phyloP scores from a whole-genome alignment of 2,113 vertebrate genomes.

The Pterocles burchelli region DNA sequence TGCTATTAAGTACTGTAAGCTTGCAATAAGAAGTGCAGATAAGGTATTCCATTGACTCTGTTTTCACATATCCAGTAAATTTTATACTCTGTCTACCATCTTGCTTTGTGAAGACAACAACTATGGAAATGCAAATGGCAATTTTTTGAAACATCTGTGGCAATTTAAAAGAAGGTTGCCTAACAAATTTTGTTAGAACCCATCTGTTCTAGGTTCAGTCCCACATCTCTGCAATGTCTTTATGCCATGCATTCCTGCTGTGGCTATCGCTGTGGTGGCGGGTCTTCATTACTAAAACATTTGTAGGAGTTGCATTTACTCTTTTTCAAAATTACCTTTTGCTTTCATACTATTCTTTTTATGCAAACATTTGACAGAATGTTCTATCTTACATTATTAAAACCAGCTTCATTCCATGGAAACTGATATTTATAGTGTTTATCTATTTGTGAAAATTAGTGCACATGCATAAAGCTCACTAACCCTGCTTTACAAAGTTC shows the following conservation, averaged over 20 bases:
- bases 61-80: background rate
- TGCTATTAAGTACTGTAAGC: background rate
- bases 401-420: background rate
- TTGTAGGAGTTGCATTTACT: background rate
- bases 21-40: background rate
- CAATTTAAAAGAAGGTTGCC: background rate
- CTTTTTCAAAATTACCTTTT: background rate
- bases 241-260: background rate
- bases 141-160: background rate
- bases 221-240: background rate
- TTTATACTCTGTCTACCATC: background rate
- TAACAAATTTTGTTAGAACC: background rate
- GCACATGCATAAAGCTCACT: background rate
- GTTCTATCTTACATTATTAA: background rate
- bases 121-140: background rate
- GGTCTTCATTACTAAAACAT: background rate
- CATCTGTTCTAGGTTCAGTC: background rate
- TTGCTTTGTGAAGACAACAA: background rate
- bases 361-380: background rate
- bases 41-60: background rate
- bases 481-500: background rate
- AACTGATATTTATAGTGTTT: background rate
- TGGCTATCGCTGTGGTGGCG: background rate
- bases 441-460: background rate
- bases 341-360: background rate